phyloP scores from a whole-genome alignment of 2,113 vertebrate species.

The Cariama cristata region DNA sequence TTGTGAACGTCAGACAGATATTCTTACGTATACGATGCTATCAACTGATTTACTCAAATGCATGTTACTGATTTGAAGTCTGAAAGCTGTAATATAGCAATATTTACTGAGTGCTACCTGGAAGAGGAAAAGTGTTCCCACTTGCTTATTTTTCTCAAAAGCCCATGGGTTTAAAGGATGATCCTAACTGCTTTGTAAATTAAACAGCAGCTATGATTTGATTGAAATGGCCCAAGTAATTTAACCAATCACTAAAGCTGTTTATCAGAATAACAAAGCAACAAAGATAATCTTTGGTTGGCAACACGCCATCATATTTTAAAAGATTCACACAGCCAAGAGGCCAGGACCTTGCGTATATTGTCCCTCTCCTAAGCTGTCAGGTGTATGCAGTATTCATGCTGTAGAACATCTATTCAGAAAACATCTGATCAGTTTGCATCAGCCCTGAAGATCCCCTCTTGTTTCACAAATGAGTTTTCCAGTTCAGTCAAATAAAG shows the following conservation, averaged over 20 bases:
- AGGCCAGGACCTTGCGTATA: neutral
- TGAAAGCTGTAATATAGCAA: neutral
- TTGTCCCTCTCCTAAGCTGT: neutral
- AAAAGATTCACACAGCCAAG: neutral
- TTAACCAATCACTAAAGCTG: neutral
- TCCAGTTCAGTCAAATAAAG: neutral
- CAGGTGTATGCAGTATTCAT: neutral
- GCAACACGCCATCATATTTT: rapidly evolving
- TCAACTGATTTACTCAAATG: neutral
- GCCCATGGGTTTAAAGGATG: neutral
- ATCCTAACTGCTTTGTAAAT: conserved; percentile 1
- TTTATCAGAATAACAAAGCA: conserved; percentile 19
- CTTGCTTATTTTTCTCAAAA: neutral
- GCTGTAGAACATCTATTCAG: neutral
- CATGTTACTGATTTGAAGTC: neutral
- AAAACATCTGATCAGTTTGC: neutral
- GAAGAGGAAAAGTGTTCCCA: neutral
- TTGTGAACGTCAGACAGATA: neutral
- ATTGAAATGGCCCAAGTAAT: conserved; percentile 12
- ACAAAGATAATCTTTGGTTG: neutral
- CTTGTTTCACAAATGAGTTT: neutral
- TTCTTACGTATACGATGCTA: neutral
- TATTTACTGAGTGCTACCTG: neutral
- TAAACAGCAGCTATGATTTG: conserved; percentile 15
- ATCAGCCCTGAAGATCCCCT: neutral